phyloP scores from a whole-genome alignment of 2,113 vertebrate species.

The Herpailurus yagouaroundi region DNA sequence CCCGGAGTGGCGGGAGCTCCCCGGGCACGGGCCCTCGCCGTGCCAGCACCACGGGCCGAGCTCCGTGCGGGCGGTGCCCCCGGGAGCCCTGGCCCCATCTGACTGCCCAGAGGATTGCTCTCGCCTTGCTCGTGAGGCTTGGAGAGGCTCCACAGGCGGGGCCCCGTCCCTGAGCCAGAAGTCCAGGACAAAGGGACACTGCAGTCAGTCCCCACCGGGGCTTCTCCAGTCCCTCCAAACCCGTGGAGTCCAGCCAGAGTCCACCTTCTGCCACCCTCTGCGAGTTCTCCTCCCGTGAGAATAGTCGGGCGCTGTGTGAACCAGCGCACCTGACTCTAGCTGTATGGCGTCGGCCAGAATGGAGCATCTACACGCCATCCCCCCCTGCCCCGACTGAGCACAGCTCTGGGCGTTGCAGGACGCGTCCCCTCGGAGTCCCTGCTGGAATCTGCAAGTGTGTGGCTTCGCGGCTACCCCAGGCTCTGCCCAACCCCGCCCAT shows the following conservation, averaged over 20 bases:
- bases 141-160: background rate
- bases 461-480: background rate
- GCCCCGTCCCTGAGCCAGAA: background rate
- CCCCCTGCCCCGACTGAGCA: no score
- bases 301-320: no score
- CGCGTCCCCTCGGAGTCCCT: rapidly evolving
- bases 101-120: background rate
- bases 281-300: background rate
- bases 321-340: no score
- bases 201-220: rapidly evolving
- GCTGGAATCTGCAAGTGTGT: background rate
- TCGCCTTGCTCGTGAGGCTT: background rate
- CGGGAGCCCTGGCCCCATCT: background rate
- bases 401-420: background rate
- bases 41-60: background rate
- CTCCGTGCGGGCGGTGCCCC: background rate
- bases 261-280: background rate
- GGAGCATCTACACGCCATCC: no score
- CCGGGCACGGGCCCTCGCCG: background rate
- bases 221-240: background rate
- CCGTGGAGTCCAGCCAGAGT: background rate
- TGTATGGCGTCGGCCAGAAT: rapidly evolving
- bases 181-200: background rate
- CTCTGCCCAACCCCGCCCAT: background rate
- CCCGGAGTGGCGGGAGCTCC: no score